phyloP scores from a whole-genome alignment of 2,797 vertebrate species.

The Chaetodon trifasciatus region DNA sequence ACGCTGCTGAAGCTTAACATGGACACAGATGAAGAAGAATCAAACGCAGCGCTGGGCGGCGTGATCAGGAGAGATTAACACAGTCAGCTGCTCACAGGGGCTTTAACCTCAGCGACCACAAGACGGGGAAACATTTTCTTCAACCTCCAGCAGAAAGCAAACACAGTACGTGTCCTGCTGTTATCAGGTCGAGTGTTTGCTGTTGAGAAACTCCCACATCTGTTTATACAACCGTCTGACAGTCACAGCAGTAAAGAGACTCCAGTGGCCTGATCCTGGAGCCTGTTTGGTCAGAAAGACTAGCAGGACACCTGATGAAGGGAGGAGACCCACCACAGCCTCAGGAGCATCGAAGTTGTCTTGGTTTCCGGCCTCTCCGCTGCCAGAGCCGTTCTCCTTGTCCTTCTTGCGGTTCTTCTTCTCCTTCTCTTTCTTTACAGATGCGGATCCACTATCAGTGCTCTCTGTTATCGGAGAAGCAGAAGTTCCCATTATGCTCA shows the following conservation, averaged over 20 bases:
- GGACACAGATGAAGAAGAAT: neutral
- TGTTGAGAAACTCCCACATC: slow-evolving; percentile 9
- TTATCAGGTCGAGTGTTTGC: neutral
- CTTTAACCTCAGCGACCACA: neutral
- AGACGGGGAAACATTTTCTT: neutral
- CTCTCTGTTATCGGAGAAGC: slow-evolving; percentile 82
- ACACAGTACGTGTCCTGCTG: neutral
- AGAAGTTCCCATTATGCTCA: neutral
- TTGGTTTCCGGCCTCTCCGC: slow-evolving; percentile 85
- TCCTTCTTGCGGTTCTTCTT: slow-evolving; percentile 98
- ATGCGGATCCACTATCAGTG: slow-evolving; percentile 91
- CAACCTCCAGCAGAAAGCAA: neutral
- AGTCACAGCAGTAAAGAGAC: neutral
- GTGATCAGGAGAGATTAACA: no score
- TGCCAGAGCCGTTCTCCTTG: slow-evolving; percentile 96
- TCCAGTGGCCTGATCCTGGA: neutral
- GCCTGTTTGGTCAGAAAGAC: neutral
- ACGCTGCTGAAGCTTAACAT: neutral
- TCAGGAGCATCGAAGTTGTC: slow-evolving; percentile 93
- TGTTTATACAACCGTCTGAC: neutral
- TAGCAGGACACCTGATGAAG: neutral
- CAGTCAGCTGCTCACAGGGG: neutral
- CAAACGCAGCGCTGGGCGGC: no score
- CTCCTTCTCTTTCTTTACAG: slow-evolving; percentile 97
- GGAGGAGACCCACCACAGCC: slow-evolving; percentile 87